Evolutionary conservation across 2,797 vertebrate genomes (phyloP).

Genomic region (Pteropus rufus): DNA sequence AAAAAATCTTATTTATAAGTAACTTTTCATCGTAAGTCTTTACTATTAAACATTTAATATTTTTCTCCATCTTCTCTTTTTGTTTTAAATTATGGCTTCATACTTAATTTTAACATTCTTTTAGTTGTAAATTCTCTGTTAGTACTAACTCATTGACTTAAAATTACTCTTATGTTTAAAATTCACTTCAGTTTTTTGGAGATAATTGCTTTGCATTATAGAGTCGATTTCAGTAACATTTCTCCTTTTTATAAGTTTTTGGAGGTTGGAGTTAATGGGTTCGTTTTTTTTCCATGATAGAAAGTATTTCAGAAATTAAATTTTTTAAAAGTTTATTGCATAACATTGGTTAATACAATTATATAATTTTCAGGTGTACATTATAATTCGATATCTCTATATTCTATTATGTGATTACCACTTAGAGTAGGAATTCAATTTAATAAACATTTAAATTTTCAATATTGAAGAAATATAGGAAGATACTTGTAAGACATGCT

Average conservation of each 20-base stretch:
- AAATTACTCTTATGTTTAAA: not conserved
- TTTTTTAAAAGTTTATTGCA: not conserved
- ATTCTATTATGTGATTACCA: too few relatives aligned
- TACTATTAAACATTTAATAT: not conserved
- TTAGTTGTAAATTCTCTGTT: not conserved
- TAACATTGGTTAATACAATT: too few relatives aligned
- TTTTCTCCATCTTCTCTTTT: not conserved
- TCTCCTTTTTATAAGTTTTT: not conserved
- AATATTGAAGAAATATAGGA: not conserved
- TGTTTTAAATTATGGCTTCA: not conserved
- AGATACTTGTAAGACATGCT: not conserved
- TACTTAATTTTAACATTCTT: not conserved
- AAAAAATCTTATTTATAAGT: constrained; percentile 25
- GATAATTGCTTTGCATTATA: not conserved
- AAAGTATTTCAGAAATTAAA: not conserved
- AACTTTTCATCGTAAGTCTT: not conserved
- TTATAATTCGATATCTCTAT: too few relatives aligned
- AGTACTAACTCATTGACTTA: not conserved
- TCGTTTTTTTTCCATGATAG: not conserved
- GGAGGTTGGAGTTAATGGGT: not conserved
- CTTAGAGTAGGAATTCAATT: not conserved
- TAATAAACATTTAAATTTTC: not conserved
- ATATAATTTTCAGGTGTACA: too few relatives aligned
- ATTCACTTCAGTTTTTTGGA: not conserved
- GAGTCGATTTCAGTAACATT: not conserved